These are phyloP conservation scores for Mugil cephalus DNA, from an alignment of 2,113 vertebrate species.

Conservation along the genomic window DNA sequence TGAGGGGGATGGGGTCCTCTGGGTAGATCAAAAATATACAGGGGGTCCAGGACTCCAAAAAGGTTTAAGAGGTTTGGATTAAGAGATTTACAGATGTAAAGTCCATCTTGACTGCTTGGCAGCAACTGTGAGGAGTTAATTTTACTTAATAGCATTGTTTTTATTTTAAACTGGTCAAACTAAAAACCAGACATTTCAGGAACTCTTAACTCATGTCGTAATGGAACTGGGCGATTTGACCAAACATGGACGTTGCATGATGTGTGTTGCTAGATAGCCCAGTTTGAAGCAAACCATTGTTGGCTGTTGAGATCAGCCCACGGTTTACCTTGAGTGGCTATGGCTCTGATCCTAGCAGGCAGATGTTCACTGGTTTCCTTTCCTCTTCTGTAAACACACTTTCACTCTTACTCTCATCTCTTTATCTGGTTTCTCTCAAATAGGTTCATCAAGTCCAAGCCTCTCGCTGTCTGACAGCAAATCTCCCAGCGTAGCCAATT, in stretches of 20 bases:
- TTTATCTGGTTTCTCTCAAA: slow-evolving; percentile 52
- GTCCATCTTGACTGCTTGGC: no score
- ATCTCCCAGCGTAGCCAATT: slow-evolving; percentile 35
- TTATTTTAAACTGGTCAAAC: no score
- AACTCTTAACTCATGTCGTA: slow-evolving; percentile 16
- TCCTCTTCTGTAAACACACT: slow-evolving; percentile 46
- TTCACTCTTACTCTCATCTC: background rate
- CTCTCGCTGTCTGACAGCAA: slow-evolving; percentile 33
- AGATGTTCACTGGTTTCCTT: slow-evolving; percentile 34
- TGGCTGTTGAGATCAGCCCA: slow-evolving; percentile 41
- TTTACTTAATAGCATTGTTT: no score
- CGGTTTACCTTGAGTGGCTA: slow-evolving; percentile 59
- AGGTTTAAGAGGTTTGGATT: no score
- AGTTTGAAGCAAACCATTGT: slow-evolving; percentile 25
- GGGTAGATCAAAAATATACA: no score
- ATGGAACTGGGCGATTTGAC: slow-evolving; percentile 14
- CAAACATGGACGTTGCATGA: slow-evolving; percentile 32
- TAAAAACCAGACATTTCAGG: slow-evolving; percentile 12
- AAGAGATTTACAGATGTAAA: no score
- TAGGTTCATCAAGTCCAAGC: slow-evolving; percentile 54
- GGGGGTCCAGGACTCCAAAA: no score
- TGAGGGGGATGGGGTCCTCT: no score
- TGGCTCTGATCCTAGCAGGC: slow-evolving; percentile 39
- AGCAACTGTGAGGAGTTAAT: no score
- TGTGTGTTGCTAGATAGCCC: slow-evolving; percentile 43